phyloP scores from a whole-genome alignment of 2,888 invertebrate species.

The Papilio protenor region DNA sequence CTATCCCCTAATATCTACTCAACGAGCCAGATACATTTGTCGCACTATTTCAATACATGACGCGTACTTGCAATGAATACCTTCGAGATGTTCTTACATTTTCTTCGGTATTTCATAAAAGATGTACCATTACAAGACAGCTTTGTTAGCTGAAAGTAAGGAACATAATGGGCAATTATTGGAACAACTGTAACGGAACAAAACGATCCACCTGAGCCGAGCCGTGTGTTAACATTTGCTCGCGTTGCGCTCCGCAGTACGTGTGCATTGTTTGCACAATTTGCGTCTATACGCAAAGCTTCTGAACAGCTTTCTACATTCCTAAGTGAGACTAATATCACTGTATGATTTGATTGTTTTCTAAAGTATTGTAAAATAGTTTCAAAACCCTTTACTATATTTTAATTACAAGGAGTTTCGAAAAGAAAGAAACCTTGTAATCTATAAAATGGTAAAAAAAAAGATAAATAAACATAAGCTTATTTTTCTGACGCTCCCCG shows the following conservation, averaged over 20 bases:
- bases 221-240: constrained; percentile 25
- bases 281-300: constrained; percentile 10
- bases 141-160: constrained; percentile 13
- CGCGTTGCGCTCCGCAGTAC: constrained; percentile 2
- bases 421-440: neutral
- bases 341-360: neutral
- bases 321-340: neutral
- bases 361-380: neutral
- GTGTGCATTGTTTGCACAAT: constrained; percentile 20
- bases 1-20: too few species aligned
- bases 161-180: constrained; percentile 19
- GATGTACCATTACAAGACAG: neutral
- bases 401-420: neutral
- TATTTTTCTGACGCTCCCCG: constrained; percentile 9
- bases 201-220: constrained; percentile 15
- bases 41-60: too few species aligned
- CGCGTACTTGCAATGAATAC: too few species aligned
- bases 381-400: neutral
- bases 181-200: constrained; percentile 30
- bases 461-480: neutral
- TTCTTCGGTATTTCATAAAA: neutral
- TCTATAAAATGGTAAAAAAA: neutral
- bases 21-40: too few species aligned
- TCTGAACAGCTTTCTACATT: constrained; percentile 1
- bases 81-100: neutral